phyloP scores from a whole-genome alignment of 2,113 vertebrate species.

The Symphodus melops region DNA sequence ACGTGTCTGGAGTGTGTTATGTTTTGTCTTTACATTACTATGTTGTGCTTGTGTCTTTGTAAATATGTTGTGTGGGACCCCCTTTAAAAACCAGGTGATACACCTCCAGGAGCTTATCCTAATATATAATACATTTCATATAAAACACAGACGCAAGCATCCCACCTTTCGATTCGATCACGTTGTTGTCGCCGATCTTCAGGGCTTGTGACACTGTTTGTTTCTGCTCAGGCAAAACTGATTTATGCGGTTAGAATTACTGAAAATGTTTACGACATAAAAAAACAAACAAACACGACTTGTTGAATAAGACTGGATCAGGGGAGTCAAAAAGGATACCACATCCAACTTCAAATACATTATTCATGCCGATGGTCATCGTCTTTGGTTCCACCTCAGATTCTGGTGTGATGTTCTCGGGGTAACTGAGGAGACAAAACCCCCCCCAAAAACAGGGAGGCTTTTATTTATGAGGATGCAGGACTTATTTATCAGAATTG shows the following conservation, averaged over 20 bases:
- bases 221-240: constrained; percentile 30
- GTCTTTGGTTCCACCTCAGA: constrained; percentile 90
- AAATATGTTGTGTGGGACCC: no score
- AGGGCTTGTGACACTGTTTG: constrained; percentile 91
- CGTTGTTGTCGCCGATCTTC: constrained; percentile 98
- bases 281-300: not conserved
- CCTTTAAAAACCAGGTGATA: no score
- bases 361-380: constrained; percentile 96
- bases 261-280: not conserved
- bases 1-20: no score
- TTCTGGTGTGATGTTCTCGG: constrained; percentile 93
- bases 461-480: no score
- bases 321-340: constrained; percentile 86
- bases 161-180: constrained; percentile 98
- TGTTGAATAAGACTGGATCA: not conserved
- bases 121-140: no score
- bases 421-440: constrained; percentile 85
- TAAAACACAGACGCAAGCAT: not conserved
- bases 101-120: no score
- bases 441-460: constrained; percentile 1
- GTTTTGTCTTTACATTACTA: no score
- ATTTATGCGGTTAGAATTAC: not conserved
- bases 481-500: no score
- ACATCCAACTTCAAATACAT: constrained; percentile 98
- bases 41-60: no score